These are phyloP conservation scores for Kryphioiulus occultus DNA, from an alignment of 2,888 invertebrate species.

Conservation along the genomic window DNA sequence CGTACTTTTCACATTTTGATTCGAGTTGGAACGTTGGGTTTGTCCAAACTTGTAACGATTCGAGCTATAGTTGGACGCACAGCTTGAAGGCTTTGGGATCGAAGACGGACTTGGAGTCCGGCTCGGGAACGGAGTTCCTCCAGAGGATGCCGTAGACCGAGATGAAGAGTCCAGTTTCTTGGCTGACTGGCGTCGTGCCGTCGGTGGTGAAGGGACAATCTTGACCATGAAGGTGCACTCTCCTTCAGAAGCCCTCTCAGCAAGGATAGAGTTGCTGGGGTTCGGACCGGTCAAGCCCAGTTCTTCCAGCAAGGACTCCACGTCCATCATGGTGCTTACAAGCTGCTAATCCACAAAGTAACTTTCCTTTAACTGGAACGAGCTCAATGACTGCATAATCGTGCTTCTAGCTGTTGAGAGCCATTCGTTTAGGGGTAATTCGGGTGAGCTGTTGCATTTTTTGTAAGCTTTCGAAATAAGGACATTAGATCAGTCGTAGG, in stretches of 20 bases:
- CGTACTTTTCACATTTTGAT: not conserved
- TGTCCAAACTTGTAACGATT: not conserved
- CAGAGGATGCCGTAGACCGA: not conserved
- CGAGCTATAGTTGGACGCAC: not conserved
- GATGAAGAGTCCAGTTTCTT: not conserved
- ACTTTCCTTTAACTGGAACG: not conserved
- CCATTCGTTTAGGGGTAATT: constrained; percentile 6
- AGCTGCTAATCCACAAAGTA: not conserved
- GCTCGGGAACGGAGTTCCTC: not conserved
- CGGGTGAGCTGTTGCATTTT: not conserved
- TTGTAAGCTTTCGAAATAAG: not conserved
- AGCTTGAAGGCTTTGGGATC: not conserved
- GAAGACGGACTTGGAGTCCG: constrained; percentile 42
- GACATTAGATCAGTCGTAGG: not conserved
- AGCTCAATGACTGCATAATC: not conserved
- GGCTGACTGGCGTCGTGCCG: constrained; percentile 5
- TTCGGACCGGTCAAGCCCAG: constrained; percentile 17
- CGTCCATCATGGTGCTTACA: constrained; percentile 39
- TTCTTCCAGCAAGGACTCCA: constrained; percentile 47
- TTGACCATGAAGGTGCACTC: constrained; percentile 50
- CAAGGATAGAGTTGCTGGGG: not conserved
- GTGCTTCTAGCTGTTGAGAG: not conserved
- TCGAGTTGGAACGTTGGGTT: not conserved
- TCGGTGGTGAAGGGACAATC: constrained; percentile 48
- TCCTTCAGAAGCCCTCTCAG: constrained; percentile 10